Evolutionary conservation across 2,888 invertebrate species (phyloP).

Genomic region (Nomada hirtipes): DNA sequence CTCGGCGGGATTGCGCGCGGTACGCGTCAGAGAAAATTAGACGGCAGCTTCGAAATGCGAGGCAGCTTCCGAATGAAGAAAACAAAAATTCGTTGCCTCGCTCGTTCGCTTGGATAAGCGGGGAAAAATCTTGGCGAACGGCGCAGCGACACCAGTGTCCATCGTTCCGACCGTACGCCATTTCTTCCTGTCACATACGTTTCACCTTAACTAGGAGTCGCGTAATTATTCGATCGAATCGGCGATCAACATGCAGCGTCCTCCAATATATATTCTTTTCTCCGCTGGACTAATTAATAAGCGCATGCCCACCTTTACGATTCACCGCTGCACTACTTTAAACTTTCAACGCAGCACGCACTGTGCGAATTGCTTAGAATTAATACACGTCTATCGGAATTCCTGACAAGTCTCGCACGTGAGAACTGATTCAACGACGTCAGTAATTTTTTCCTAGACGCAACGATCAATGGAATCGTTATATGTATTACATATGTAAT

Average conservation of each 20-base stretch:
- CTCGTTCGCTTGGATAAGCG: slow-evolving; percentile 2
- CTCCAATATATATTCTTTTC: not conserved
- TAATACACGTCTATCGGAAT: slow-evolving; percentile 3
- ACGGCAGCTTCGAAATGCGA: slow-evolving; percentile 21
- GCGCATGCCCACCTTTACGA: not conserved
- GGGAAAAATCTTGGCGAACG: slow-evolving; percentile 32
- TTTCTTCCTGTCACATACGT: not conserved
- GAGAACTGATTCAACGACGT: slow-evolving; percentile 1
- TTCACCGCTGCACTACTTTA: not conserved
- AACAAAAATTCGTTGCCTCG: not conserved
- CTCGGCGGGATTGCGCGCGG: slow-evolving; percentile 47
- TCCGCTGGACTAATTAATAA: slow-evolving; percentile 23
- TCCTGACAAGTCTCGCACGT: not conserved
- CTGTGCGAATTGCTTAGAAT: not conserved
- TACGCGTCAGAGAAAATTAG: slow-evolving; percentile 54
- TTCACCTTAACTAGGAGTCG: not conserved
- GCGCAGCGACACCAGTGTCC: slow-evolving; percentile 1
- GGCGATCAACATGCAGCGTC: not conserved
- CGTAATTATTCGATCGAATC: slow-evolving; percentile 12
- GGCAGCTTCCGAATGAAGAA: not conserved
- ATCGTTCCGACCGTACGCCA: slow-evolving; percentile 13
- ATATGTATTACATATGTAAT: not conserved
- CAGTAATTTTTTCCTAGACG: not conserved
- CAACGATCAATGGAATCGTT: slow-evolving; percentile 26
- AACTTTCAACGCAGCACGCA: not conserved